These are phyloP conservation scores for Poeciliopsis gracilis DNA, from an alignment of 2,797 vertebrate species.

Conservation along the genomic window DNA sequence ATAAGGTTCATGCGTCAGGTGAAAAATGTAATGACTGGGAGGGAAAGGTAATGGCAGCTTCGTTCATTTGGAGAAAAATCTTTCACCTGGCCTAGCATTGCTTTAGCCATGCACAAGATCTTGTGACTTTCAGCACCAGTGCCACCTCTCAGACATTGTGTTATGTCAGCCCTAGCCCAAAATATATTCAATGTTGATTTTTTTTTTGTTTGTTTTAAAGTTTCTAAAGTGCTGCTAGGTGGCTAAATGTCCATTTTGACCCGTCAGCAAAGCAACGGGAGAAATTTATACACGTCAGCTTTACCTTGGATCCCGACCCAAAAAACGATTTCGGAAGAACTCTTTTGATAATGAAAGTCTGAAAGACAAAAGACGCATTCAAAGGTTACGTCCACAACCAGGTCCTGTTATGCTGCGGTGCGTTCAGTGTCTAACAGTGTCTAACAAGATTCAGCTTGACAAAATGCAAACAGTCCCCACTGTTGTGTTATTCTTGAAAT, in stretches of 20 bases:
- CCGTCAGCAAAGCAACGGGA: background rate
- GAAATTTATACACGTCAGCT: background rate
- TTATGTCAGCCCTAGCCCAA: too few relatives aligned
- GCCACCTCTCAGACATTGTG: background rate
- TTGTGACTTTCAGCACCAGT: background rate
- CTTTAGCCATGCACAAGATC: background rate
- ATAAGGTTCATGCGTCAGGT: background rate
- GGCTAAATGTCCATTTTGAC: too few relatives aligned
- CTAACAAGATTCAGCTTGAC: background rate
- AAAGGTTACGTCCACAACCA: background rate
- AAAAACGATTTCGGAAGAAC: constrained; percentile 65
- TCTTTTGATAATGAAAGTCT: constrained; percentile 69
- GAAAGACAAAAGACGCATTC: background rate
- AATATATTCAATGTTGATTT: background rate
- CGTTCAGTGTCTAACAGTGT: background rate
- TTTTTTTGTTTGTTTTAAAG: too few relatives aligned
- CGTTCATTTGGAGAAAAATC: background rate
- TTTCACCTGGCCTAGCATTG: background rate
- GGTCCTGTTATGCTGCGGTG: background rate
- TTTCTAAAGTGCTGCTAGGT: too few relatives aligned
- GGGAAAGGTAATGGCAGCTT: background rate
- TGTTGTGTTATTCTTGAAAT: background rate
- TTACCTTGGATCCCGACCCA: constrained; percentile 59
- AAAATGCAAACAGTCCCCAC: background rate
- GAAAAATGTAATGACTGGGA: background rate